A percentile compares a stretch with the other conserved stretches of the same genome.
Conservation (phyloP, 2,797 vertebrate species). For the Acanthis flammea region DNA sequence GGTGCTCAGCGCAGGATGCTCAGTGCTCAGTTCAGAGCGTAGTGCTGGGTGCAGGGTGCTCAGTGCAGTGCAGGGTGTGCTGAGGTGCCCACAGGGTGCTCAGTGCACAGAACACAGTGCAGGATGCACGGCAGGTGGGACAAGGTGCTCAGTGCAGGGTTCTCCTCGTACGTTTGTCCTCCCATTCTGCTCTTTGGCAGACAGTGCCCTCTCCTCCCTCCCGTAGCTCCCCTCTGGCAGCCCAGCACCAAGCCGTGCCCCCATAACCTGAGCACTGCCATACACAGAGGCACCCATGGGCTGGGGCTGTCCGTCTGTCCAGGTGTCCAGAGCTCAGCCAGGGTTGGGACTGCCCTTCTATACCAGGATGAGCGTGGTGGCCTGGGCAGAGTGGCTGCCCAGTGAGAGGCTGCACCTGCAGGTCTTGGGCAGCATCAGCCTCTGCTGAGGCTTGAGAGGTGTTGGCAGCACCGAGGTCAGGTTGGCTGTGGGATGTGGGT, state of each 20-base stretch:
- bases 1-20: neutral
- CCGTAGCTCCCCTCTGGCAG: neutral
- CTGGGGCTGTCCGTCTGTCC: neutral
- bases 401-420: accelerated
- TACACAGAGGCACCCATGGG: neutral
- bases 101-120: neutral
- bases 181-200: accelerated
- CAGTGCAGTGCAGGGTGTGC: neutral
- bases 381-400: neutral
- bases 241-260: accelerated
- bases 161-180: accelerated
- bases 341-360: accelerated
- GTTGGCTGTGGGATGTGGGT: accelerated
- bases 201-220: accelerated
- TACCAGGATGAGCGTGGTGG: accelerated
- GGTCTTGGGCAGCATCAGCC: accelerated
- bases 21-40: neutral
- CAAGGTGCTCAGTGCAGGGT: accelerated
- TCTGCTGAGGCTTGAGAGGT: accelerated
- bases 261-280: accelerated
- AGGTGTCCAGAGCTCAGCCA: neutral
- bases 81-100: neutral
- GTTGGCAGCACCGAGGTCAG: accelerated
- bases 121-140: neutral
- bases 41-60: neutral